These are phyloP conservation scores for Limanda limanda DNA, from an alignment of 2,113 vertebrate species.

Conservation along the genomic window DNA sequence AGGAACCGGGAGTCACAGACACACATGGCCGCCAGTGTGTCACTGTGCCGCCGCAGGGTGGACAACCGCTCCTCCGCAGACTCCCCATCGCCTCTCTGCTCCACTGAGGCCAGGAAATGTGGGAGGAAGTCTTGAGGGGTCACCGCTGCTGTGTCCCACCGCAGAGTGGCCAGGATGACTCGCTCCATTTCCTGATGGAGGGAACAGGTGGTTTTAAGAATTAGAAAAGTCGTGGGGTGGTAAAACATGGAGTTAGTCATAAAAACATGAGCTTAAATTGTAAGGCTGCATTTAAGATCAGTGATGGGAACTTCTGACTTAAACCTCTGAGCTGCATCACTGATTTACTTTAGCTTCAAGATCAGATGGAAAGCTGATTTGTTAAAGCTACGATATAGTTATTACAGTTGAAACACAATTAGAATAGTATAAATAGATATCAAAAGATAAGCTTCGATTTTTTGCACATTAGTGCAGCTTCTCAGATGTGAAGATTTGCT, in stretches of 20 bases:
- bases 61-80: constrained; percentile 44
- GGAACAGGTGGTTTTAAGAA: background rate
- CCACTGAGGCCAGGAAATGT: constrained; percentile 76
- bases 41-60: constrained; percentile 80
- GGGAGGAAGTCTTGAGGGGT: constrained; percentile 86
- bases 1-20: constrained; percentile 82
- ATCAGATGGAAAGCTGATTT: too few relatives aligned
- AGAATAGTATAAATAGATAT: too few relatives aligned
- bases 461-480: too few relatives aligned
- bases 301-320: background rate
- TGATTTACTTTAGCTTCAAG: too few relatives aligned
- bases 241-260: too few relatives aligned
- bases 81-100: constrained; percentile 41
- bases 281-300: background rate
- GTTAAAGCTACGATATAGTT: too few relatives aligned
- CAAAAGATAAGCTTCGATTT: too few relatives aligned
- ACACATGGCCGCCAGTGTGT: constrained; percentile 85
- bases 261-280: too few relatives aligned
- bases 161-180: constrained; percentile 79
- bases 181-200: constrained; percentile 84
- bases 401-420: too few relatives aligned
- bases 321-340: too few relatives aligned
- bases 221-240: too few relatives aligned
- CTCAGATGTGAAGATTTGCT: too few relatives aligned
- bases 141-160: constrained; percentile 84